Conservation (phyloP, 92 coral and sea anemone genomes). For the Epizoanthus rinbou region DNA sequence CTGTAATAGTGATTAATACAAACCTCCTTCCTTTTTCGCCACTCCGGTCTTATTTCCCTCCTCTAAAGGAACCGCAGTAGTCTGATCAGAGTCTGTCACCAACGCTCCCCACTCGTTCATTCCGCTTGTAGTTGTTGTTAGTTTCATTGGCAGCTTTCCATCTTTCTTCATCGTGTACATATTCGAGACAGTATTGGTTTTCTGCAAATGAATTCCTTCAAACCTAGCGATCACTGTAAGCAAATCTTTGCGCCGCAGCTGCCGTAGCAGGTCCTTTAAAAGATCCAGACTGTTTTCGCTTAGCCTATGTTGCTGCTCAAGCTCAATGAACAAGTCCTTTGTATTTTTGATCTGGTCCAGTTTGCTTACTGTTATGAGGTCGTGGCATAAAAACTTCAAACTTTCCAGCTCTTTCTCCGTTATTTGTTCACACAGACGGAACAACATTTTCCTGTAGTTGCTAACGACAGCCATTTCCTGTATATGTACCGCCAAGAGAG, state of each 20-base stretch:
- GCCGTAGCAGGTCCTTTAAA: constrained; percentile 11
- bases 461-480: constrained; percentile 22
- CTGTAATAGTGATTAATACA: background rate
- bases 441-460: constrained; percentile 26
- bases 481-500: too few species aligned
- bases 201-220: too few species aligned
- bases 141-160: background rate
- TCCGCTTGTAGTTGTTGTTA: background rate
- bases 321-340: background rate
- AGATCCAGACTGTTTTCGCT: background rate
- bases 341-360: background rate
- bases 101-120: background rate
- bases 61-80: background rate
- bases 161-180: background rate
- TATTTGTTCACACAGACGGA: background rate
- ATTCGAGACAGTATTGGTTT: background rate
- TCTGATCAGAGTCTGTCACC: background rate
- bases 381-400: constrained; percentile 4
- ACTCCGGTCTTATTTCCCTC: background rate
- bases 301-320: background rate
- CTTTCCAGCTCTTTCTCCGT: background rate
- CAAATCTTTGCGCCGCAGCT: background rate
- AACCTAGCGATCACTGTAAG: background rate
- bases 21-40: constrained; percentile 3
- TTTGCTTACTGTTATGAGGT: background rate